Percentiles rank a stretch among this genome's conserved stretches.
These are phyloP conservation scores for Sebastes kiyomatsui DNA, from an alignment of 2,797 vertebrate genomes.

Conservation along the genomic window DNA sequence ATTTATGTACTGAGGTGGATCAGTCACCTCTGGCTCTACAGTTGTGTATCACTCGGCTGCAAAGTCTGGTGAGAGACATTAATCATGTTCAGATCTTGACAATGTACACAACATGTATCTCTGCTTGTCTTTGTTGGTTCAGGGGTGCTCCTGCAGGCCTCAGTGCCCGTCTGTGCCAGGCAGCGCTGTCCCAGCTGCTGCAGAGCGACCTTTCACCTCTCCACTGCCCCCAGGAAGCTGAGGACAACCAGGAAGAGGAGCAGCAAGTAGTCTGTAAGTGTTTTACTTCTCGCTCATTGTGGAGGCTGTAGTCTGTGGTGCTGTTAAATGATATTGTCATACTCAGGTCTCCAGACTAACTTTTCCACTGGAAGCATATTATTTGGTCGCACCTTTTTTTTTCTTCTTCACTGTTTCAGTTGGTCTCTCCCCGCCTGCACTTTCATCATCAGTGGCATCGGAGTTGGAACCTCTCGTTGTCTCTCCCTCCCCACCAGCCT, in stretches of 20 bases:
- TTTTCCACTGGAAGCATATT: too few species aligned
- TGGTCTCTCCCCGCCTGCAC: too few species aligned
- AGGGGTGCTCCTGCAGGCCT: conserved; percentile 82
- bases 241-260: conserved; percentile 69
- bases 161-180: conserved; percentile 81
- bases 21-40: neutral
- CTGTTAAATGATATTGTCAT: neutral
- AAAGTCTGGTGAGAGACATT: neutral
- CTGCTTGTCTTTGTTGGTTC: conserved; percentile 15
- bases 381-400: too few species aligned
- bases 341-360: too few species aligned
- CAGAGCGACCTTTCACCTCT: conserved; percentile 85
- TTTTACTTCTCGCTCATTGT: neutral
- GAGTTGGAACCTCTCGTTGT: too few species aligned
- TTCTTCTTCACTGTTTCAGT: too few species aligned
- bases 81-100: neutral
- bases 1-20: neutral
- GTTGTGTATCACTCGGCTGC: neutral
- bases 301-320: neutral
- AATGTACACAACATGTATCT: neutral
- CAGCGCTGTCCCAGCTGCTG: conserved; percentile 83
- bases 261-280: conserved; percentile 65
- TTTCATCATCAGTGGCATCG: too few species aligned
- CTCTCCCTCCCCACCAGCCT: too few species aligned
- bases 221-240: conserved; percentile 72